phyloP scores from a whole-genome alignment of 23 tunicate species.

The Aplidium turbinatum region DNA sequence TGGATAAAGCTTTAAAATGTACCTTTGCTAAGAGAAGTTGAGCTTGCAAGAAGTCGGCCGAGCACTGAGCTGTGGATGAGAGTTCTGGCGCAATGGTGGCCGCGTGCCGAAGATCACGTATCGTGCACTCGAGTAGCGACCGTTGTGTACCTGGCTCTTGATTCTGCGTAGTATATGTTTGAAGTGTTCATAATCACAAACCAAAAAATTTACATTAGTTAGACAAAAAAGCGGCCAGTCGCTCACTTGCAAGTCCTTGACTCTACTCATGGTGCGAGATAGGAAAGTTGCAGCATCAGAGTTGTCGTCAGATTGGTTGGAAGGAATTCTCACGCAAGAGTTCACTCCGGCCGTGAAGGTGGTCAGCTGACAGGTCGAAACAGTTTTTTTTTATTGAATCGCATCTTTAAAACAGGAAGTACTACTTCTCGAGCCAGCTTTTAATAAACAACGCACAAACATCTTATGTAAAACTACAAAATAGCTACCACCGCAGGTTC shows the following conservation, averaged over 20 bases:
- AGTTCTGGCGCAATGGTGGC: conserved; percentile 61
- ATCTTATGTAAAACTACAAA: no score
- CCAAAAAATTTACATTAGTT: no score
- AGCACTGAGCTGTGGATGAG: conserved; percentile 82
- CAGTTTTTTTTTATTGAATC: no score
- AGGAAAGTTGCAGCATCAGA: conserved; percentile 59
- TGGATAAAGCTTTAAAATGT: no score
- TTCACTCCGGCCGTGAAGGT: conserved; percentile 62
- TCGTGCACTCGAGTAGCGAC: conserved; percentile 56
- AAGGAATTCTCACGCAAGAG: conserved; percentile 49
- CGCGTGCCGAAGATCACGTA: conserved; percentile 70
- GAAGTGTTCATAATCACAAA: no score
- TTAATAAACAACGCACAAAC: not conserved
- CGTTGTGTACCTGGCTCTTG: conserved; percentile 52
- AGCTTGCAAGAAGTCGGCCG: conserved; percentile 84
- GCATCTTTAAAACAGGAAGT: no score
- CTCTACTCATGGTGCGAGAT: conserved; percentile 47
- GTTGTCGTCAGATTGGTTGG: conserved; percentile 9
- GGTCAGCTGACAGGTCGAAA: conserved; percentile 45
- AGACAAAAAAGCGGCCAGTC: not conserved
- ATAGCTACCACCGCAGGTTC: no score
- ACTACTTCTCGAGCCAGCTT: not conserved
- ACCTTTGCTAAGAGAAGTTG: conserved; percentile 83
- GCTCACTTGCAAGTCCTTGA: conserved; percentile 52
- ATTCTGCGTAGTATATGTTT: conserved; percentile 17